Evolutionary conservation across 2,113 vertebrate genomes (phyloP), one percentile per base, ranked within the genome.

Genomic region (Eidolon helvum): DNA sequence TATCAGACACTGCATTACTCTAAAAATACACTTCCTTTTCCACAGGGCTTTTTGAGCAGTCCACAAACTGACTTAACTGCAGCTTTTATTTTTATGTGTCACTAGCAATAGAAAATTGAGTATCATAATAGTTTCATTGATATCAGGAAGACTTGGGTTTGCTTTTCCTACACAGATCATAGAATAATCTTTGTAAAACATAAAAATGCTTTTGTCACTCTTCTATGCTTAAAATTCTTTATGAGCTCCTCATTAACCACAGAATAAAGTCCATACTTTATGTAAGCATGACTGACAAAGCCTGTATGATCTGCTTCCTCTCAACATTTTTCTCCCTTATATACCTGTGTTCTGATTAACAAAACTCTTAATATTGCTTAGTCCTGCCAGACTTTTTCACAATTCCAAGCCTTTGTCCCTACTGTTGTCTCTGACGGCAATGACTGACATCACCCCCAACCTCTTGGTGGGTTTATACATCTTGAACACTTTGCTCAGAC

Each of bases 21-120:
- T 78, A 93, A 92, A 93, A 97, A 72, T 78, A 95, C 2, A 40
- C 35, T 90, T 88, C 61, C 89, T 91, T 89, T 93, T 68, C 91
- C 86, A n/a, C 9, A 86, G 78, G 43, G 65, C 68, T 90, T 69
- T 93, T 9, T 15, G 53, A 77, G 85, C 24, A 15, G 21, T 40
- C 80, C 96, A 53, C 61, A 95, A 91, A 92, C 45, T 45, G 66
- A 24, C 35, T 94, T 65, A 79, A 50, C 26, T 69, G 53, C 18
- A 33, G n/a, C 7, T 71, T 94, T 69, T 61, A 15, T 84, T 96
- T 59, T 59, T 78, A 14, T 63, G 74, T 28, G 8, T 30, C 26
- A 7, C 43, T 16, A 61, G 61, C 33, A 74, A 4, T 26, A 38
- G 83, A 79, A 65, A 57, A 21, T n/a, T 19, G 57, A 19, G 0